Evolutionary conservation across 2,888 invertebrate genomes (phyloP).

Genomic region (Mycalesis mineus): DNA sequence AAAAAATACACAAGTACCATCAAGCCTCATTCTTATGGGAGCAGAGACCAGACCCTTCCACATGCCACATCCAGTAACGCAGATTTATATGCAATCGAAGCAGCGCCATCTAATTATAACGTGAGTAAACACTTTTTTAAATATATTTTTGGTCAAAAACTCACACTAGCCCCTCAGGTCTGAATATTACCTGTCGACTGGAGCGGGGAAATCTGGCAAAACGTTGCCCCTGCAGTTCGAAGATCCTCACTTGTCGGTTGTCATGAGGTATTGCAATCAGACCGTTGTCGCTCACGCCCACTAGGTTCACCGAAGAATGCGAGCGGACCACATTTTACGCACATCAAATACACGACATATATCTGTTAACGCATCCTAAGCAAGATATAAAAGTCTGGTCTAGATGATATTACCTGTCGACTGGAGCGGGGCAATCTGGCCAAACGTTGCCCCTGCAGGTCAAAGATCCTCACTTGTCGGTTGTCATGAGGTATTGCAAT

Average conservation of each 20-base stretch:
- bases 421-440: slow-evolving; percentile 93
- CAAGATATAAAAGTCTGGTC: too few relatives aligned
- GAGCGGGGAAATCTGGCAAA: slow-evolving; percentile 92
- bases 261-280: slow-evolving; percentile 98
- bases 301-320: slow-evolving; percentile 95
- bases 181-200: slow-evolving; percentile 87
- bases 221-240: slow-evolving; percentile 94
- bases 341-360: slow-evolving; percentile 98
- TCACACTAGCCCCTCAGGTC: too few relatives aligned
- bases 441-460: slow-evolving; percentile 93
- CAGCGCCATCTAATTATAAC: too few relatives aligned
- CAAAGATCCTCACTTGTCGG: slow-evolving; percentile 95
- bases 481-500: slow-evolving; percentile 99
- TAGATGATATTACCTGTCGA: slow-evolving; percentile 85
- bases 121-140: too few relatives aligned
- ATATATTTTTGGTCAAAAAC: too few relatives aligned
- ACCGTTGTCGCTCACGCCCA: slow-evolving; percentile 89
- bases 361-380: too few relatives aligned
- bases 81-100: too few relatives aligned
- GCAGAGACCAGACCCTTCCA: too few relatives aligned
- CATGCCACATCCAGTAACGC: too few relatives aligned
- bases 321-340: slow-evolving; percentile 98
- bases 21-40: too few relatives aligned
- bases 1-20: too few relatives aligned
- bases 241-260: slow-evolving; percentile 95